Conservation (phyloP, 2,888 invertebrate genomes). For the Xiphydria camelus region DNA sequence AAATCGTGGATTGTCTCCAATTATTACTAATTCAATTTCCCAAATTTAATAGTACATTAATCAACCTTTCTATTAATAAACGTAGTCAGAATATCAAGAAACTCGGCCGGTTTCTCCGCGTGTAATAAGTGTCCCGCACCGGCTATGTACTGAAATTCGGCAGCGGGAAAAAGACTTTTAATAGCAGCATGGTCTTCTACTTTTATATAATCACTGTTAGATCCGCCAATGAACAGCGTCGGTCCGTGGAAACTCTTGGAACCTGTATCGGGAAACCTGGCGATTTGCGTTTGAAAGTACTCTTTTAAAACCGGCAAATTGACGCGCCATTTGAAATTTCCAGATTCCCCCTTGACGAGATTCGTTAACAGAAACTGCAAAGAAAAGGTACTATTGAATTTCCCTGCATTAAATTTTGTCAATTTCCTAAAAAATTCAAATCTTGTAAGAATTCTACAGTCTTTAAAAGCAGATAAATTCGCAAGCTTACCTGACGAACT, state of each 20-base stretch:
- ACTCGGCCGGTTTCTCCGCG: constrained; percentile 83
- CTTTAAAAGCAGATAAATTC: neutral
- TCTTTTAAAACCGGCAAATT: constrained; percentile 75
- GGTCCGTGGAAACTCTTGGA: constrained; percentile 61
- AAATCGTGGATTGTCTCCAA: no score
- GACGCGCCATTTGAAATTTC: constrained; percentile 74
- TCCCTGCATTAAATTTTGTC: neutral
- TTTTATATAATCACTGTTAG: constrained; percentile 77
- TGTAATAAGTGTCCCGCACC: constrained; percentile 95
- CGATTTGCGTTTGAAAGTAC: constrained; percentile 68
- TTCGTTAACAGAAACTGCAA: constrained; percentile 82
- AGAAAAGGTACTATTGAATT: no score
- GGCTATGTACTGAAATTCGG: constrained; percentile 70
- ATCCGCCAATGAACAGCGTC: constrained; percentile 83
- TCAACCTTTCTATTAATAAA: constrained; percentile 65
- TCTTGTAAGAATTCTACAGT: neutral
- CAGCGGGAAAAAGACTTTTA: constrained; percentile 71
- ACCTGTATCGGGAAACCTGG: constrained; percentile 65
- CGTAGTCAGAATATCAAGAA: constrained; percentile 66
- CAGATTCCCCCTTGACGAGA: constrained; percentile 69
- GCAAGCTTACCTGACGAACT: constrained; percentile 63
- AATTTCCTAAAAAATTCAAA: no score
- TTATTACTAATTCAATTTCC: no score
- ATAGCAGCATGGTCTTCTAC: constrained; percentile 66
- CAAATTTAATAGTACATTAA: no score